Evolutionary conservation across 2,797 vertebrate species (phyloP).

Genomic region (Anolis apletophallus): DNA sequence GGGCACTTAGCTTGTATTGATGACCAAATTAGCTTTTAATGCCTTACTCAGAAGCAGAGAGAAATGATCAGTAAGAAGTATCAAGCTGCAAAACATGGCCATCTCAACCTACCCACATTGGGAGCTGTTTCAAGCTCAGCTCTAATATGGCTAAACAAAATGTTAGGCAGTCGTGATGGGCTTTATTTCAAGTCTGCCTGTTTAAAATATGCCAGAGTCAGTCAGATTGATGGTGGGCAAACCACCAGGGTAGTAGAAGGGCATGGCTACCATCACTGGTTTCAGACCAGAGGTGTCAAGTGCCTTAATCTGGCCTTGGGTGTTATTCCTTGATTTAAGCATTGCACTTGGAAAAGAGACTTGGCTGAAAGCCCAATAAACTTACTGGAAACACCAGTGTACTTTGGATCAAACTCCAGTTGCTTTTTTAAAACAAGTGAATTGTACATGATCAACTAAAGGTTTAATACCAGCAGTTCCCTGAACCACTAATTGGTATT

Average conservation of each 20-base stretch:
- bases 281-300: conserved; percentile 16
- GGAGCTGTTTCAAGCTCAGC: background rate
- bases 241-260: background rate
- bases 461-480: conserved; percentile 57
- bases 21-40: background rate
- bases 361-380: conserved; percentile 16
- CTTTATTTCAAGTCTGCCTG: background rate
- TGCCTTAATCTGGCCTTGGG: background rate
- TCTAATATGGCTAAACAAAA: background rate
- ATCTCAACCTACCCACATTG: background rate
- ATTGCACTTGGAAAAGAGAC: background rate
- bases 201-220: background rate
- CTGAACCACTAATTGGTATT: conserved; percentile 58
- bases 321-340: background rate
- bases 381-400: conserved; percentile 20
- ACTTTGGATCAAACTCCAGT: conserved; percentile 21
- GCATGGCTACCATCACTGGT: background rate
- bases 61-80: background rate
- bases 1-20: background rate
- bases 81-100: too few species aligned
- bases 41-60: background rate
- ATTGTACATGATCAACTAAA: conserved; percentile 56
- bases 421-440: conserved; percentile 31
- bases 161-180: background rate
- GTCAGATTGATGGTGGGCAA: too few species aligned